Evolutionary conservation across 2,113 vertebrate genomes (phyloP).

Genomic region (Crotalus helleri): DNA sequence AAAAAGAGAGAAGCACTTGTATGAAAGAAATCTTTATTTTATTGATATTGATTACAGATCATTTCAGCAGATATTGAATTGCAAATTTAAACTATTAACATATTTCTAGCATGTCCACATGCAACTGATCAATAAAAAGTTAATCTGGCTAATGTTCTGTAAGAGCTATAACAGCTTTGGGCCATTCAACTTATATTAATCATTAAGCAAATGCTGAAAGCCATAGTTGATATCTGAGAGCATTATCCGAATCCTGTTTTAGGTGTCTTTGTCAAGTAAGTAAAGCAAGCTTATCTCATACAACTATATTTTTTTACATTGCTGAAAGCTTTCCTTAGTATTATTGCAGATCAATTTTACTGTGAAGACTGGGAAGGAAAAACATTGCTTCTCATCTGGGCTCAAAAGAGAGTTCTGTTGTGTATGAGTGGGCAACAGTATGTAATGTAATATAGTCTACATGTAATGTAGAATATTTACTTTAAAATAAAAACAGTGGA

Average conservation of each 20-base stretch:
- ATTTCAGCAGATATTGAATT: background rate
- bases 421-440: slow-evolving; percentile 31
- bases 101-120: background rate
- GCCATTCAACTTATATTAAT: background rate
- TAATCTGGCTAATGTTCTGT: background rate
- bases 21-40: background rate
- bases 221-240: background rate
- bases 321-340: background rate
- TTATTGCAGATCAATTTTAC: background rate
- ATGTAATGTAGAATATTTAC: slow-evolving; percentile 34
- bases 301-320: background rate
- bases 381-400: background rate
- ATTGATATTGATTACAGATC: background rate
- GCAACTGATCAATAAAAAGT: background rate
- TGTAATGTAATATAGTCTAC: slow-evolving; percentile 35
- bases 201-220: background rate
- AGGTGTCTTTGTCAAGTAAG: background rate
- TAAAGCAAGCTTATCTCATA: background rate
- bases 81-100: background rate
- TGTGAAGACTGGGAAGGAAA: background rate
- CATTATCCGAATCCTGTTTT: background rate
- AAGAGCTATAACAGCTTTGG: background rate
- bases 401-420: background rate
- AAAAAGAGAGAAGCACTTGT: background rate
- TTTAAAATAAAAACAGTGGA: slow-evolving; percentile 33